These are phyloP conservation scores for Rhagonycha lutea DNA, from an alignment of 2,888 invertebrate genomes.

Conservation along the genomic window DNA sequence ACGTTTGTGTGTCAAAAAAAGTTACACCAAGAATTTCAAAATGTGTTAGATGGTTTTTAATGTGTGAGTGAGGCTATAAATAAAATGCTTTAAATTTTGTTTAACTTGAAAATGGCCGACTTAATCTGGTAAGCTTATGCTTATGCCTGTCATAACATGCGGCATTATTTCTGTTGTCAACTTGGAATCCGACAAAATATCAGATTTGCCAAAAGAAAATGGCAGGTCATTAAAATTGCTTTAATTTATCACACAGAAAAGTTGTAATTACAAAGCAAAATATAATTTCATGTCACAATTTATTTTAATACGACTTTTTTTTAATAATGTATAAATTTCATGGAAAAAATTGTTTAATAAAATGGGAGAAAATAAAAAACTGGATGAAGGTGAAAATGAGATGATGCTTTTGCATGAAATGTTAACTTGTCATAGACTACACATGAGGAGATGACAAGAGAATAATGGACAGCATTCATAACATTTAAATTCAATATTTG, in stretches of 20 bases:
- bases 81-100: constrained; percentile 24
- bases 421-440: constrained; percentile 15
- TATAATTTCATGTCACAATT: background rate
- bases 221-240: constrained; percentile 15
- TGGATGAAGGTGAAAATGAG: constrained; percentile 13
- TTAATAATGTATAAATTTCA: background rate
- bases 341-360: background rate
- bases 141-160: background rate
- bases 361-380: constrained; percentile 10
- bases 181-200: constrained; percentile 1
- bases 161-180: background rate
- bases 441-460: constrained; percentile 21
- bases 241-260: background rate
- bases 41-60: constrained; percentile 6
- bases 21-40: background rate
- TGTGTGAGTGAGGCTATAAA: constrained; percentile 19
- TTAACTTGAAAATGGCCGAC: constrained; percentile 22
- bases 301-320: background rate
- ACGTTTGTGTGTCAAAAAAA: background rate
- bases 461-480: constrained; percentile 26
- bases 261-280: background rate
- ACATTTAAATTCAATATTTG: constrained; percentile 24
- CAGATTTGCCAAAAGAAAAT: constrained; percentile 1
- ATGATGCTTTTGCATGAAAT: constrained; percentile 10
- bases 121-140: constrained; percentile 22